Evolutionary conservation across 2,797 vertebrate species (phyloP).

Genomic region (Vipera latastei): DNA sequence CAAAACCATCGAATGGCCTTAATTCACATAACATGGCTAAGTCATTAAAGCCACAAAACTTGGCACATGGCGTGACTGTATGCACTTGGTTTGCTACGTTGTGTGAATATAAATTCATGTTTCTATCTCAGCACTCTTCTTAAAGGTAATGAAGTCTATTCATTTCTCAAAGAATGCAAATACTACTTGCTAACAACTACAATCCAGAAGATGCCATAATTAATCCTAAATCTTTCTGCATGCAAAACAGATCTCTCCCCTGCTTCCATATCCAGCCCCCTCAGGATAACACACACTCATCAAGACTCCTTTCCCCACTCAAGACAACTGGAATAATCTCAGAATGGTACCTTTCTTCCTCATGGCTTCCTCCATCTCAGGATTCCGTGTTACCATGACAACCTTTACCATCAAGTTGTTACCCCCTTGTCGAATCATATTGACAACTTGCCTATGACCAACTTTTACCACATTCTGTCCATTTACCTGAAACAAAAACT

Average conservation of each 20-base stretch:
- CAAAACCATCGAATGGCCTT: not conserved
- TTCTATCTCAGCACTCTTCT: not conserved
- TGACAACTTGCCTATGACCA: constrained; percentile 91
- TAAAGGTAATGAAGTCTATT: not conserved
- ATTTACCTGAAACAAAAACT: constrained; percentile 78
- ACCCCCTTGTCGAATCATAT: constrained; percentile 94
- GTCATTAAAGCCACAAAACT: not conserved
- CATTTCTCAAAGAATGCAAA: not conserved
- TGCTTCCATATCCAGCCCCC: not conserved
- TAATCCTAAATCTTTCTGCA: not conserved
- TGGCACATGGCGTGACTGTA: not conserved
- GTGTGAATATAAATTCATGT: not conserved
- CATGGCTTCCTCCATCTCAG: constrained; percentile 88
- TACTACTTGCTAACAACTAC: not conserved
- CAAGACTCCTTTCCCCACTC: too few species aligned
- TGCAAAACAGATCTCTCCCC: not conserved
- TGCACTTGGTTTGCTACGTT: not conserved
- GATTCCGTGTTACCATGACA: constrained; percentile 93
- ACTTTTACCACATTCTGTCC: constrained; percentile 95
- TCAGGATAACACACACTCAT: too few species aligned
- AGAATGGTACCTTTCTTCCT: constrained; percentile 84
- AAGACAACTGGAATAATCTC: not conserved
- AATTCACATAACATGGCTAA: not conserved
- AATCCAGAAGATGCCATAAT: not conserved
- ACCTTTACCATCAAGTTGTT: constrained; percentile 95